These are phyloP conservation scores for Epinotia demarniana DNA, from an alignment of 2,888 invertebrate species.

Conservation along the genomic window DNA sequence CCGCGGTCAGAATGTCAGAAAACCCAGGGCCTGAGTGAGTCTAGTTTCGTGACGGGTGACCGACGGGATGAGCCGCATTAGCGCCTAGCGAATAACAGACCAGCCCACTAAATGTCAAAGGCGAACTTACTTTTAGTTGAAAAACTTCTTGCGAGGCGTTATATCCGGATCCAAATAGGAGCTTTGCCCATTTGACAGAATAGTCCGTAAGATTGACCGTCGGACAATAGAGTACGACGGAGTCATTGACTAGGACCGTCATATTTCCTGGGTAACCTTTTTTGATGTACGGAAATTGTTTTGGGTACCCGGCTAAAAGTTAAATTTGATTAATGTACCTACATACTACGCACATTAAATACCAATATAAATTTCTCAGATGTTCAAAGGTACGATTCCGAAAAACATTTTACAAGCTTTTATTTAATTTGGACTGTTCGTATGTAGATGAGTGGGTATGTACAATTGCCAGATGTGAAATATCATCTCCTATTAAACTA, in stretches of 20 bases:
- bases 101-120: background rate
- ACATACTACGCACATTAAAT: background rate
- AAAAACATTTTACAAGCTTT: too few relatives aligned
- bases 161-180: background rate
- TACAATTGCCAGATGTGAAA: too few relatives aligned
- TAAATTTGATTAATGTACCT: background rate
- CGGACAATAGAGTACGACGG: constrained; percentile 13
- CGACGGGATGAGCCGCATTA: too few relatives aligned
- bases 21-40: too few relatives aligned
- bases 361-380: too few relatives aligned
- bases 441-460: too few relatives aligned
- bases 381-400: too few relatives aligned
- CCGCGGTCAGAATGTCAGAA: too few relatives aligned
- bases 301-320: constrained; percentile 19
- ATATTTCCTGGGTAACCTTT: constrained; percentile 26
- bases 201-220: constrained; percentile 26
- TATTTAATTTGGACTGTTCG: too few relatives aligned
- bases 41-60: too few relatives aligned
- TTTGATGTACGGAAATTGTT: constrained; percentile 11
- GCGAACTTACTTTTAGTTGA: background rate
- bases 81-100: too few relatives aligned
- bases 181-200: constrained; percentile 22
- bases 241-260: background rate
- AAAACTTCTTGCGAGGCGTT: constrained; percentile 2
- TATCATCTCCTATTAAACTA: too few relatives aligned